Conservation (phyloP, 2,888 invertebrate species). For the Acronicta alni region DNA sequence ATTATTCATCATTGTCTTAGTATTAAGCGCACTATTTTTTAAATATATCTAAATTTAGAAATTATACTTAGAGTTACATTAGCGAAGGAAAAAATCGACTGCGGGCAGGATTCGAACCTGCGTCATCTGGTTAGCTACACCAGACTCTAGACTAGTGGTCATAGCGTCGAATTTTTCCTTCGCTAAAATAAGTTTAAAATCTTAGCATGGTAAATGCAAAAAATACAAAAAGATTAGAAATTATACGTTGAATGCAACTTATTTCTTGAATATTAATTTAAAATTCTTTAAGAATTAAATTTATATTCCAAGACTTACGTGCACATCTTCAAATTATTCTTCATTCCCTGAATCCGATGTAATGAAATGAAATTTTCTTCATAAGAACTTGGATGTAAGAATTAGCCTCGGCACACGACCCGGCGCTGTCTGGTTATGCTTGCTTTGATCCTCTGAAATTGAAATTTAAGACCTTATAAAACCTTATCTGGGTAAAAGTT, state of each 20-base stretch:
- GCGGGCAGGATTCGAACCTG: too few relatives aligned
- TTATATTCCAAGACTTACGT: slow-evolving; percentile 23
- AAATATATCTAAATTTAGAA: too few relatives aligned
- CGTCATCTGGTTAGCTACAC: too few relatives aligned
- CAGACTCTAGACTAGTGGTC: too few relatives aligned
- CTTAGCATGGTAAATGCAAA: too few relatives aligned
- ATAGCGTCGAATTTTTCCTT: too few relatives aligned
- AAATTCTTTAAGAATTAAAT: slow-evolving; percentile 26
- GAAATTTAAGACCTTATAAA: slow-evolving; percentile 81
- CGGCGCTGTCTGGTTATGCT: slow-evolving; percentile 66
- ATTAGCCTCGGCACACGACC: slow-evolving; percentile 64
- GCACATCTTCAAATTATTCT: slow-evolving; percentile 18
- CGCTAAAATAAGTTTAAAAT: too few relatives aligned
- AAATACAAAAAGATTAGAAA: neutral
- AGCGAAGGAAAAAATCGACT: too few relatives aligned
- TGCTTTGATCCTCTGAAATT: slow-evolving; percentile 80
- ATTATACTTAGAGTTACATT: too few relatives aligned
- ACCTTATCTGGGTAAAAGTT: slow-evolving; percentile 61
- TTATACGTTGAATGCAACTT: slow-evolving; percentile 5
- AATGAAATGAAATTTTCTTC: slow-evolving; percentile 59
- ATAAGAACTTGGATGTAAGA: slow-evolving; percentile 63
- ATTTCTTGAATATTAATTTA: slow-evolving; percentile 7
- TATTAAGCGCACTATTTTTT: too few relatives aligned
- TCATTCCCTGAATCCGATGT: slow-evolving; percentile 39
- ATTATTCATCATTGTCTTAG: too few relatives aligned